Evolutionary conservation across 2,113 vertebrate genomes (phyloP), one percentile per base, ranked within the genome.

Genomic region (Catharus fuscescens): DNA sequence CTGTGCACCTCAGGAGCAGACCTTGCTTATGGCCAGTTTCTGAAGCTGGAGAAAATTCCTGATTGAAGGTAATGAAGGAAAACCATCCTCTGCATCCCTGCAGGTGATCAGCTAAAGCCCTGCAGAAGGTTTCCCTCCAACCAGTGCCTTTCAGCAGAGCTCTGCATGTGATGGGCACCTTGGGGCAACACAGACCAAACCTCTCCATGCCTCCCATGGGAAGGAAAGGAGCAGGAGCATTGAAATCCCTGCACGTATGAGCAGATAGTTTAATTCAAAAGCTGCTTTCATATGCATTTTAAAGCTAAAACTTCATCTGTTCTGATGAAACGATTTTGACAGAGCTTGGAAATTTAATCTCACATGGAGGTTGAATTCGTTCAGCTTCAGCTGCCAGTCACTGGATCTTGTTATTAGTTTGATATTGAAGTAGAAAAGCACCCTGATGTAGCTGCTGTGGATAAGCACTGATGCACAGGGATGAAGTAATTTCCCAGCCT

Each of bases 271-370:
- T n/a, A 59, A 77, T 67, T 74, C 72, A 44, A 74, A 91, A 84
- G 65, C 87, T 79, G 60, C 84, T 87, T 74, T 84, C 71, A 81
- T 74, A 25, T 31, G 31, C 24, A 15, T 74, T 89, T 81, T 77
- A 81, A 92, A 80, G 64, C 32, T 54, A 40, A 73, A 70, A 50
- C 67, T 60, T 72, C 61, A 50, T 76, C 48, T 90, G 76, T 50
- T 86, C 76, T 83, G 72, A 34, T 66, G 45, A 69, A 93, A 90
- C 70, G 31, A 70, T 86, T 57, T 71, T 83, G 94, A 80, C 88
- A 90, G 88, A 54, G 60, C 72, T 70, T 62, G 79, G 82, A 59
- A 95, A 88, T 86, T 94, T 83, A 84, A 80, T 94, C 60, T 73
- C 67, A 62, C 2, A 1, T n/a, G 72, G 52, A 78, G 38, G 40